Evolutionary conservation across 2,797 vertebrate genomes (phyloP).

Genomic region (Prionace glauca): DNA sequence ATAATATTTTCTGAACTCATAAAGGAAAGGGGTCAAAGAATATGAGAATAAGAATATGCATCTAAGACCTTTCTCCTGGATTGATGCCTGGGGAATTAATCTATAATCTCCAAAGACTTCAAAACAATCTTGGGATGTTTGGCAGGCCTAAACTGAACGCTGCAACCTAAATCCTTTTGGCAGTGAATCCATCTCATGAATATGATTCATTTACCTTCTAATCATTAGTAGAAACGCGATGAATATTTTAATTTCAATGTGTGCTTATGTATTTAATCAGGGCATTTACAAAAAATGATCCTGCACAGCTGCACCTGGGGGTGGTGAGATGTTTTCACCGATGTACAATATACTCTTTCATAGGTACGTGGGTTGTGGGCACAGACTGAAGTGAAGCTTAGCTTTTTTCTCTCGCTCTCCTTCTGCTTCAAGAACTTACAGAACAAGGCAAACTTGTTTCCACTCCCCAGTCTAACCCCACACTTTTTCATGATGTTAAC

Average conservation of each 20-base stretch:
- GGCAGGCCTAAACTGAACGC: not conserved
- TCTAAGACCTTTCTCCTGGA: too few relatives aligned
- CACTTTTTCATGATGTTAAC: not conserved
- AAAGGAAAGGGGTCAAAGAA: not conserved
- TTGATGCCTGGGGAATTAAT: not conserved
- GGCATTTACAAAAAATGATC: not conserved
- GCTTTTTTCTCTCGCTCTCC: not conserved
- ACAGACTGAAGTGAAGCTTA: not conserved
- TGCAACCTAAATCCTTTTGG: not conserved
- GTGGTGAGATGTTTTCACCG: slow-evolving; percentile 21
- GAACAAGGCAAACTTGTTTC: slow-evolving; percentile 25
- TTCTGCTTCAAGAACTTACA: not conserved
- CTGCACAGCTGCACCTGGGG: slow-evolving; percentile 24
- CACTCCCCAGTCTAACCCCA: not conserved
- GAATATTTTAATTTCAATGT: slow-evolving; percentile 19
- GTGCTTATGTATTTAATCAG: slow-evolving; percentile 19
- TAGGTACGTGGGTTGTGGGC: not conserved
- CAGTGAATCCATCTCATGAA: not conserved
- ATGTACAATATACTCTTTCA: slow-evolving; percentile 26
- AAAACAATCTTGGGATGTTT: not conserved
- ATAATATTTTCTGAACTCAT: not conserved
- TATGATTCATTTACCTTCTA: slow-evolving; percentile 3
- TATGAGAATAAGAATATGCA: not conserved
- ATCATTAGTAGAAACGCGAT: not conserved
- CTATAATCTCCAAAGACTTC: not conserved